These are phyloP conservation scores for Sebastes goodei DNA, from an alignment of 2,797 vertebrate species.

Conservation along the genomic window DNA sequence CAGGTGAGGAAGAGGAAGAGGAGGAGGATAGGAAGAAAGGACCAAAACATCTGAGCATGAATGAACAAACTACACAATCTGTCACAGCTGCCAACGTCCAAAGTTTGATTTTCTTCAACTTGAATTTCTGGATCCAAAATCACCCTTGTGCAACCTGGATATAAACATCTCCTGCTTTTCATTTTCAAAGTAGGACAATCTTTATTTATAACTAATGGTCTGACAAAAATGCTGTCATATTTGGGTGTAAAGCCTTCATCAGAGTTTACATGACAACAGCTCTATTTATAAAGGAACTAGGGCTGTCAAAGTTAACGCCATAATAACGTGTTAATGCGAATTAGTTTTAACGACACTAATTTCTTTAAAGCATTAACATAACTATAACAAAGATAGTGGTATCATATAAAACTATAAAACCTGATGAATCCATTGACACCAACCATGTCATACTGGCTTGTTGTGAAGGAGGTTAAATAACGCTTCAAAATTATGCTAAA, in stretches of 20 bases:
- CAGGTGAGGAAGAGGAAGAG: constrained; percentile 1
- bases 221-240: neutral
- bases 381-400: too few species aligned
- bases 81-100: neutral
- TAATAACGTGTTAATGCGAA: too few species aligned
- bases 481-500: too few species aligned
- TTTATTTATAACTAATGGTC: neutral
- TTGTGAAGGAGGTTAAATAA: too few species aligned
- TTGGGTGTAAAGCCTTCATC: neutral
- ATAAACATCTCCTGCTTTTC: neutral
- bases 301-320: too few species aligned
- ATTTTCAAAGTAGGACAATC: neutral
- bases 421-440: too few species aligned
- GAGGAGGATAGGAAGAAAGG: neutral
- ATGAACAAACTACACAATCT: neutral
- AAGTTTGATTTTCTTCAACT: neutral
- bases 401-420: too few species aligned
- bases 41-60: neutral
- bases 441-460: too few species aligned
- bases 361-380: too few species aligned
- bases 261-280: neutral
- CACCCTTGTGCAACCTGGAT: neutral
- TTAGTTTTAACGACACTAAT: too few species aligned
- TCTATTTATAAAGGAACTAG: neutral
- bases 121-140: neutral